Evolutionary conservation across 2,888 invertebrate species (phyloP).

Genomic region (Pantelozetes paolii): DNA sequence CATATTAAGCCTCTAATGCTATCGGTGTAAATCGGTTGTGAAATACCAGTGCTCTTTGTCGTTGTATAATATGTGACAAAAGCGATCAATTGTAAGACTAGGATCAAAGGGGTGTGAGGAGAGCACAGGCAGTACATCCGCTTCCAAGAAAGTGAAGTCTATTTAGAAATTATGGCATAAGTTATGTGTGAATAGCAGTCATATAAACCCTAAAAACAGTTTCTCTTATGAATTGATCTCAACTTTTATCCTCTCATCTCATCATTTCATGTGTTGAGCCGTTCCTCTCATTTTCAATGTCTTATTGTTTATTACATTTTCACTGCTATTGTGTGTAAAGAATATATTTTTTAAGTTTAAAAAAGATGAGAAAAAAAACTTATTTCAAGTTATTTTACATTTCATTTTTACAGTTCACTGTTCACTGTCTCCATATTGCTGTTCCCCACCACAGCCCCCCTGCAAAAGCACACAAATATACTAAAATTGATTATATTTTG

Average conservation of each 20-base stretch:
- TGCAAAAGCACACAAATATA: not conserved
- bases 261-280: conserved; percentile 13
- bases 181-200: not conserved
- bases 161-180: not conserved
- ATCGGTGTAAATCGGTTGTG: not conserved
- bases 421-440: not conserved
- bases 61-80: not conserved
- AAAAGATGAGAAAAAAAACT: not conserved
- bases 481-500: conserved; percentile 28
- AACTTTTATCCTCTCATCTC: conserved; percentile 17
- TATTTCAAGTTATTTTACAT: not conserved
- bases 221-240: conserved; percentile 18
- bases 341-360: not conserved
- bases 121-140: not conserved
- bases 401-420: not conserved
- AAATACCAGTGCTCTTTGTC: not conserved
- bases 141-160: not conserved
- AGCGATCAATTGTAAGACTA: not conserved
- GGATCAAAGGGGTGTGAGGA: not conserved
- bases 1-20: conserved; percentile 8
- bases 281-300: conserved; percentile 13
- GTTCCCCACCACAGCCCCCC: not conserved
- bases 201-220: too few relatives aligned
- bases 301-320: conserved; percentile 1
- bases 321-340: not conserved